Evolutionary conservation across 2,113 vertebrate species (phyloP).

Genomic region (Nothocercus nigrocapillus): DNA sequence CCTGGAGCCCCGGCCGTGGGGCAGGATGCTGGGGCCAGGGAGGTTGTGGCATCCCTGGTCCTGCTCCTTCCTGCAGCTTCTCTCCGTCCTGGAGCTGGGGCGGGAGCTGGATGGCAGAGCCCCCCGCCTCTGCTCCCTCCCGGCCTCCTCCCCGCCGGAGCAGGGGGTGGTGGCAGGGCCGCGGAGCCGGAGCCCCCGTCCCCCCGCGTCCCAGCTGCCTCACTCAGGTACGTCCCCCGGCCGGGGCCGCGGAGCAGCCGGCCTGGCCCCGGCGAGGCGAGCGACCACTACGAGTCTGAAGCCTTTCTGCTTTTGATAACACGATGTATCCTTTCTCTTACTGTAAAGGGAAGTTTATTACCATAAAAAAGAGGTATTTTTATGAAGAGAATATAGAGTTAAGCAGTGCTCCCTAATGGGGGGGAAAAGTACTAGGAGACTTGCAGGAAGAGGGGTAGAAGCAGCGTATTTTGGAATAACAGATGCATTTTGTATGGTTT

Average conservation of each 20-base stretch:
- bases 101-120: not conserved
- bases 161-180: not conserved
- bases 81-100: not conserved
- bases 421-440: conserved; percentile 67
- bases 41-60: not conserved
- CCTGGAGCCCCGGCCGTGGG: not conserved
- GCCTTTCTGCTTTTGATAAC: conserved; percentile 86
- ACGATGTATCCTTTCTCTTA: conserved; percentile 77
- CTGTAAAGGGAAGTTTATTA: conserved; percentile 83
- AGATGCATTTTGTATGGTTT: conserved; percentile 80
- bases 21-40: not conserved
- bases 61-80: not conserved
- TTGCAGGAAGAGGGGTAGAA: conserved; percentile 56
- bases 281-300: conserved; percentile 64
- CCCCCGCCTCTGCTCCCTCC: not conserved
- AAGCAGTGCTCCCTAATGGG: conserved; percentile 61
- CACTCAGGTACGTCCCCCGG: conserved; percentile 35
- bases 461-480: conserved; percentile 79
- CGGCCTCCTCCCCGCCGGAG: too few relatives aligned
- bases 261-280: conserved; percentile 25
- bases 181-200: not conserved
- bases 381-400: conserved; percentile 72
- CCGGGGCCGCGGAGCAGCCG: not conserved
- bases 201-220: not conserved
- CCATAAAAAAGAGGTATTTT: conserved; percentile 81